Conservation (phyloP, 2,113 vertebrate species). For the Thunnus maccoyii region DNA sequence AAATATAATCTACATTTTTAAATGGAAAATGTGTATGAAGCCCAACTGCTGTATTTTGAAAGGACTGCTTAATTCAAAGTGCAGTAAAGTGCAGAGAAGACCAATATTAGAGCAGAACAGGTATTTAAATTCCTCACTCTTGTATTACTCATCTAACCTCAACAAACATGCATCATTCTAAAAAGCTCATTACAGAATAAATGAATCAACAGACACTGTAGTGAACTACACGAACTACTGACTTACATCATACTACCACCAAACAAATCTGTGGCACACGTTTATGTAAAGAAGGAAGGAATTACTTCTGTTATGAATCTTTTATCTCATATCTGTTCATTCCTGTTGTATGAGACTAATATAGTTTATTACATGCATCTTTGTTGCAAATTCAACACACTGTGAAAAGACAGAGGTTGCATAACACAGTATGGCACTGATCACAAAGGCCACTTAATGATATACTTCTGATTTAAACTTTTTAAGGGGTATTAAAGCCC, state of each 20-base stretch:
- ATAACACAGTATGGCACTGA: neutral
- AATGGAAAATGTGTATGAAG: neutral
- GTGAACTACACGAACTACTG: constrained; percentile 13
- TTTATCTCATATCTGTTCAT: neutral
- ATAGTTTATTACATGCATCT: neutral
- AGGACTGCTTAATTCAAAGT: neutral
- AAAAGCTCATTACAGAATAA: constrained; percentile 13
- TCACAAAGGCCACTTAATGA: neutral
- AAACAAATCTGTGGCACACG: constrained; percentile 1
- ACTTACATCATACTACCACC: constrained; percentile 3
- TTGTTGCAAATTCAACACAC: constrained; percentile 1
- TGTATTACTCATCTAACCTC: constrained; percentile 43
- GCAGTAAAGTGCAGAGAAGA: constrained; percentile 8
- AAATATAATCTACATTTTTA: neutral
- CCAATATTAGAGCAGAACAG: constrained; percentile 9
- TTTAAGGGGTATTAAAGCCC: constrained; percentile 1
- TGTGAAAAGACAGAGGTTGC: neutral
- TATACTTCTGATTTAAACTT: neutral
- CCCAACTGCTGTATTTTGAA: neutral
- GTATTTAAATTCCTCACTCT: constrained; percentile 15
- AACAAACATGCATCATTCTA: constrained; percentile 13
- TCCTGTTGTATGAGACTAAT: neutral
- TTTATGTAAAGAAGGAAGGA: neutral
- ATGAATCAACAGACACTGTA: constrained; percentile 33
- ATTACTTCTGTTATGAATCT: neutral